Percentiles rank a stretch among this genome's conserved stretches.
phyloP scores from a whole-genome alignment of 2,797 vertebrate genomes.

The Poecile montanus region DNA sequence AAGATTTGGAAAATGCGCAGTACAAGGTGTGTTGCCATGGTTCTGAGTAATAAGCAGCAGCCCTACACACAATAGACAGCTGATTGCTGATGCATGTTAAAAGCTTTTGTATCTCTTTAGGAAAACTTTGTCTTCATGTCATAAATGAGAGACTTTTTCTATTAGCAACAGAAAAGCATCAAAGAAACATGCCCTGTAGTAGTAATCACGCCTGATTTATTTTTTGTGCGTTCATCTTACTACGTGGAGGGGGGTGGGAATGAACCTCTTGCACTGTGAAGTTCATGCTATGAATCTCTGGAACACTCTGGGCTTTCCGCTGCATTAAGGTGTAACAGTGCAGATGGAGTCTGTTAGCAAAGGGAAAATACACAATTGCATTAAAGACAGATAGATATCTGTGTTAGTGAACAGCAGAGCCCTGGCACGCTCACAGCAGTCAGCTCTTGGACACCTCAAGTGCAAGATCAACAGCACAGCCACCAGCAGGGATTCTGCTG shows the following conservation, averaged over 20 bases:
- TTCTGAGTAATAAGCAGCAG: constrained; percentile 27
- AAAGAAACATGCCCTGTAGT: not conserved
- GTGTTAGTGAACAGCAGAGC: not conserved
- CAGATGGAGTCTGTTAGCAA: not conserved
- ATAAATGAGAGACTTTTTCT: not conserved
- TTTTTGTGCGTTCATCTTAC: not conserved
- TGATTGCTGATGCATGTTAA: not conserved
- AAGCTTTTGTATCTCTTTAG: not conserved
- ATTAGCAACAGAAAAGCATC: constrained; percentile 7
- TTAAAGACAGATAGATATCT: not conserved
- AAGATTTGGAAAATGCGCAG: constrained; percentile 14
- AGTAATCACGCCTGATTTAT: not conserved
- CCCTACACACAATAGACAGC: not conserved
- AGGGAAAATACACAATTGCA: not conserved
- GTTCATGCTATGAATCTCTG: not conserved
- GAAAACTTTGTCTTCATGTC: constrained; percentile 24
- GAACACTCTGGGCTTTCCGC: not conserved
- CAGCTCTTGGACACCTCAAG: not conserved
- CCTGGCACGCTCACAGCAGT: not conserved
- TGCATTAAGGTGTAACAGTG: not conserved
- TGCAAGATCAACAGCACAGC: not conserved
- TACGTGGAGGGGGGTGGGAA: rapidly evolving
- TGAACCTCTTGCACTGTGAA: not conserved
- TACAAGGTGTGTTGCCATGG: constrained; percentile 61
- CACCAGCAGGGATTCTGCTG: not conserved